A percentile compares a stretch with the other conserved stretches of the same genome.
Evolutionary conservation across 1,140 invertebrate species (phyloP).

Genomic region (Lepidurus apus): DNA sequence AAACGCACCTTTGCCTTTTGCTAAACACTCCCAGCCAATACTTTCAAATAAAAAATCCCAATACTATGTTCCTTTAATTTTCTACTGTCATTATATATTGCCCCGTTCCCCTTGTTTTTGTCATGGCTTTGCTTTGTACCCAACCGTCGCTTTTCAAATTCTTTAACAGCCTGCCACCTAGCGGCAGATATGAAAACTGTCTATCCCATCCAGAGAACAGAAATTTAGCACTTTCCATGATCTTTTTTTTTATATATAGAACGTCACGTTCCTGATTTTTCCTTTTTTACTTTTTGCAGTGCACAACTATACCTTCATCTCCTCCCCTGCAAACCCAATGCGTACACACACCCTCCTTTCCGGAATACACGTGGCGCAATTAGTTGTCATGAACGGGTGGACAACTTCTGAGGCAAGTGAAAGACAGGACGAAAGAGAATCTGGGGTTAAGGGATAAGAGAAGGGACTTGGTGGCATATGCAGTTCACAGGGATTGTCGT

Average conservation of each 20-base stretch:
- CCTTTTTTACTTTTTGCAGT: too few relatives aligned
- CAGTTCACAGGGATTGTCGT: not conserved
- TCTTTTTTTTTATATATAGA: too few relatives aligned
- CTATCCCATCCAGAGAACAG: too few relatives aligned
- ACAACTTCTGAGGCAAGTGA: constrained; percentile 19
- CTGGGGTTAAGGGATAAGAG: constrained; percentile 11
- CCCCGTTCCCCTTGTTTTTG: constrained; percentile 1
- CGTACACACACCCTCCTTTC: not conserved
- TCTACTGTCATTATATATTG: not conserved
- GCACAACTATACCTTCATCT: too few relatives aligned
- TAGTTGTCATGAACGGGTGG: constrained; percentile 7
- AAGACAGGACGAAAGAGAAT: constrained; percentile 19
- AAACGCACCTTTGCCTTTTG: too few relatives aligned
- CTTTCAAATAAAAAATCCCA: not conserved
- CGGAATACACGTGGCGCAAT: not conserved
- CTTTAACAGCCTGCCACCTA: not conserved
- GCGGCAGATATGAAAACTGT: too few relatives aligned
- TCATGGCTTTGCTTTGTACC: constrained; percentile 11
- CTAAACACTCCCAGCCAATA: too few relatives aligned
- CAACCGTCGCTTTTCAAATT: not conserved
- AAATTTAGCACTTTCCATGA: too few relatives aligned
- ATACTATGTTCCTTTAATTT: not conserved
- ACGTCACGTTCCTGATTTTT: too few relatives aligned
- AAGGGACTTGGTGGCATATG: not conserved
- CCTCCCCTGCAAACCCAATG: not conserved